These are phyloP conservation scores for Diachasma alloeum DNA, from an alignment of 1,140 invertebrate genomes.

Conservation along the genomic window DNA sequence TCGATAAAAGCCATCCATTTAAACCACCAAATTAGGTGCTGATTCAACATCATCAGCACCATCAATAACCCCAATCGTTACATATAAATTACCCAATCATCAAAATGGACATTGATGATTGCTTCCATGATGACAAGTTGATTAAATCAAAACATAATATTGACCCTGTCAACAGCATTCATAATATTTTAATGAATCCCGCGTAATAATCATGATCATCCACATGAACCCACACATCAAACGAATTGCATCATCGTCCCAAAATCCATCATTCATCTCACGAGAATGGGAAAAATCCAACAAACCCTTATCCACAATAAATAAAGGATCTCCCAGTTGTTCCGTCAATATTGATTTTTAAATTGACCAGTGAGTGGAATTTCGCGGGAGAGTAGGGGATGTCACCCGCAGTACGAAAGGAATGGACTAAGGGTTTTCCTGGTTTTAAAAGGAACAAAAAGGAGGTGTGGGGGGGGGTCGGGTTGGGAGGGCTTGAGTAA, in stretches of 20 bases:
- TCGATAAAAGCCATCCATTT: too few relatives aligned
- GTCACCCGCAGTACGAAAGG: neutral
- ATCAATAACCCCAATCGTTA: neutral
- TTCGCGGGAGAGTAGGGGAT: constrained; percentile 39
- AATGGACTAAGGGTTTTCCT: neutral
- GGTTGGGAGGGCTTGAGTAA: constrained; percentile 7
- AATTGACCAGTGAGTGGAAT: constrained; percentile 63
- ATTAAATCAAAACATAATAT: neutral
- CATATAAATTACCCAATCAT: neutral
- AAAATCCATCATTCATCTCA: neutral
- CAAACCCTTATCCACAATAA: constrained; percentile 60
- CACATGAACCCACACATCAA: too few relatives aligned
- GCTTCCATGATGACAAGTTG: neutral
- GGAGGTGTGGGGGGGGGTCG: neutral
- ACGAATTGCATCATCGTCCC: too few relatives aligned
- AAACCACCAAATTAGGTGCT: neutral
- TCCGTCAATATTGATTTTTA: constrained; percentile 67
- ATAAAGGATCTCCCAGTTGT: constrained; percentile 62
- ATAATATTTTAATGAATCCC: neutral
- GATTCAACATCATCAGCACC: neutral
- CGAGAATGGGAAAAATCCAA: constrained; percentile 33
- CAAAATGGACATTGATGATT: neutral
- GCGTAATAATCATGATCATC: too few relatives aligned
- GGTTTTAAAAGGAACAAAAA: constrained; percentile 6
- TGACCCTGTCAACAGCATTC: neutral